Percentiles rank a stretch among this genome's conserved stretches.
Conservation (phyloP, 35 echinoderm and acorn worm genomes). For the Acanthaster planci region DNA sequence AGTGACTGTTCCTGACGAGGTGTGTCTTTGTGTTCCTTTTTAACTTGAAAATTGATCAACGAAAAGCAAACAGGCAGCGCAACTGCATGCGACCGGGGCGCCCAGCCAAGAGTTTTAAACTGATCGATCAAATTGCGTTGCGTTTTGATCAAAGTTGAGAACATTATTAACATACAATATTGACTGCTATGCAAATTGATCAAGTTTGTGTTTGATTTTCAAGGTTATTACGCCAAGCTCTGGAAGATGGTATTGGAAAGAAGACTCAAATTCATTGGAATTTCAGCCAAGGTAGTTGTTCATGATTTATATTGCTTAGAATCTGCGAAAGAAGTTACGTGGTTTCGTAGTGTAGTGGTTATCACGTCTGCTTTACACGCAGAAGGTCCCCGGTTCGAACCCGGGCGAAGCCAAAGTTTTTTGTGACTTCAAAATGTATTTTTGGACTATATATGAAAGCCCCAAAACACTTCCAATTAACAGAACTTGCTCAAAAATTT, state of each 20-base stretch:
- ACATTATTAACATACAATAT: no score
- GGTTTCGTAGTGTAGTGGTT: conserved; percentile 97
- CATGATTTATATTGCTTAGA: not conserved
- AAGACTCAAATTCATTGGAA: conserved; percentile 76
- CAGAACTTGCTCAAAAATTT: no score
- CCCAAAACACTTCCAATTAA: not conserved
- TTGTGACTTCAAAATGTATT: conserved; percentile 18
- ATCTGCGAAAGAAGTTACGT: not conserved
- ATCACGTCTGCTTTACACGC: conserved; percentile 99
- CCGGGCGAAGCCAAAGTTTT: conserved; percentile 82
- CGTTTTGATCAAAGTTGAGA: no score
- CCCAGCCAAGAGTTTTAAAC: no score
- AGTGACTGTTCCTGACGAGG: conserved; percentile 37
- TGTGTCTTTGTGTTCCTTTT: conserved; percentile 6
- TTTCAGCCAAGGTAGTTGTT: conserved; percentile 67
- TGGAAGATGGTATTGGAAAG: conserved; percentile 96
- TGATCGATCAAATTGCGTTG: no score
- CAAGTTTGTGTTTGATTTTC: conserved; percentile 21
- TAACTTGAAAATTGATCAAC: not conserved
- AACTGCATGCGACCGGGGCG: no score
- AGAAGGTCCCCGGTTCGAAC: conserved; percentile 99
- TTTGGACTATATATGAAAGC: not conserved
- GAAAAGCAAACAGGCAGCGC: not conserved
- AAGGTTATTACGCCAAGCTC: conserved; percentile 50
- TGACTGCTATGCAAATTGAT: no score